A percentile compares a stretch with the other conserved stretches of the same genome.
Conservation (phyloP, 2,113 vertebrate species). For the Pipa parva region DNA sequence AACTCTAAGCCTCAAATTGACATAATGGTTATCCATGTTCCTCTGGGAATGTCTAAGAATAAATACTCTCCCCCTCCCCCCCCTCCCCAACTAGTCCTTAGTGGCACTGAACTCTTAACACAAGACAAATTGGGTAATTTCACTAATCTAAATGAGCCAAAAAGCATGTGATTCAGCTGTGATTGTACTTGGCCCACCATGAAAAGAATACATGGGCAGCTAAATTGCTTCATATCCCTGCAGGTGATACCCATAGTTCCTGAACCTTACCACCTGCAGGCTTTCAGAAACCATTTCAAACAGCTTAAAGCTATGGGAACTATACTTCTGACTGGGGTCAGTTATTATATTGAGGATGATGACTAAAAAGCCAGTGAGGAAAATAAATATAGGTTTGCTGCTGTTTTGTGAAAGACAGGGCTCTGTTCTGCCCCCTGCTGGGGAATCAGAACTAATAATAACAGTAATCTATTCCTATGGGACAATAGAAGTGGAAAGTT, state of each 20-base stretch:
- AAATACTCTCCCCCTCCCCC: too few species aligned
- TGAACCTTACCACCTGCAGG: not conserved
- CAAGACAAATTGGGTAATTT: slow-evolving; percentile 19
- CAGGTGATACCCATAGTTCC: not conserved
- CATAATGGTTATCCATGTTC: not conserved
- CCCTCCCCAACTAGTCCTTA: not conserved
- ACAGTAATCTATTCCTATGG: not conserved
- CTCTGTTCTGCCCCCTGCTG: not conserved
- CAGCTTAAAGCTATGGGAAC: not conserved
- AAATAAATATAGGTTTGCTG: not conserved
- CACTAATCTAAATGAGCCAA: slow-evolving; percentile 1
- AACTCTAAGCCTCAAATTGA: not conserved
- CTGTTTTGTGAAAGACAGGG: not conserved
- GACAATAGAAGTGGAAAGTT: too few species aligned
- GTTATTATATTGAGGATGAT: not conserved
- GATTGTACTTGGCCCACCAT: not conserved
- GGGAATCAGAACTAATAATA: not conserved
- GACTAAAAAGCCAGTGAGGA: not conserved
- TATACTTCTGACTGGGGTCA: not conserved
- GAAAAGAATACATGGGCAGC: not conserved
- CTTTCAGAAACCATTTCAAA: slow-evolving; percentile 6
- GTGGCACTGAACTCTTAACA: slow-evolving; percentile 15
- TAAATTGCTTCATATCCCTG: not conserved
- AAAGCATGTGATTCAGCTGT: not conserved
- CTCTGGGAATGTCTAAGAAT: not conserved